Conservation (phyloP, 2,888 invertebrate genomes). For the Mesorhabditis spiculigera region DNA sequence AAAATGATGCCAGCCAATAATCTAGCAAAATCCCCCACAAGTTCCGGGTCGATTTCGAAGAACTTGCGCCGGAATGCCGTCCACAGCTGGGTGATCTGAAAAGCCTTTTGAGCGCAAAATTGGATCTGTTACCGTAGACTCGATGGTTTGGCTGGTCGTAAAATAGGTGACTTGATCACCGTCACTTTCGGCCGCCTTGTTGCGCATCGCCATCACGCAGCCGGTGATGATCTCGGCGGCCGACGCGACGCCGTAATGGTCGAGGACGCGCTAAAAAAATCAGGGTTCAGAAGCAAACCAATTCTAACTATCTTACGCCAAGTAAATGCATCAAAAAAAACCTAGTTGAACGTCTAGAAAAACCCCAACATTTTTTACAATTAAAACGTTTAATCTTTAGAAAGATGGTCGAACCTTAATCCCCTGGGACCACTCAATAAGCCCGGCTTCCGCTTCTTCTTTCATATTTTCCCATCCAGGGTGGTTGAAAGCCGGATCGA, state of each 20-base stretch:
- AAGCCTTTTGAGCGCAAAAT: not conserved
- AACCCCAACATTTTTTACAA: too few species aligned
- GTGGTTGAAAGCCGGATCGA: constrained; percentile 1
- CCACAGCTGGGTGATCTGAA: not conserved
- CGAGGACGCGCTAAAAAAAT: constrained; percentile 22
- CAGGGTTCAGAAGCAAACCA: not conserved
- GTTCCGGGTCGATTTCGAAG: not conserved
- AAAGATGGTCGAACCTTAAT: not conserved
- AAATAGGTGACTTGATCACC: constrained; percentile 4
- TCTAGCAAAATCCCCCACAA: too few species aligned
- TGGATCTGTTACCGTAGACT: not conserved
- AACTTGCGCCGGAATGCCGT: not conserved
- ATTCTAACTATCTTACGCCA: too few species aligned
- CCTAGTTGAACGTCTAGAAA: too few species aligned
- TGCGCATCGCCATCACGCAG: constrained; percentile 39
- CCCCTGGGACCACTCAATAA: not conserved
- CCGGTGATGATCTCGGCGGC: constrained; percentile 53
- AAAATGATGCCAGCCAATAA: too few species aligned
- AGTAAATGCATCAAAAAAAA: too few species aligned
- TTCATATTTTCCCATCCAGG: not conserved
- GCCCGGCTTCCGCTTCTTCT: not conserved
- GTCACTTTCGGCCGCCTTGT: constrained; percentile 12
- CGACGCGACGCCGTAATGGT: constrained; percentile 45
- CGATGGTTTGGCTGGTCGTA: not conserved
- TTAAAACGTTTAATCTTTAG: too few species aligned